Base-by-base conservation (phyloP, 2,113 vertebrate genomes). In the Grammomys surdaster region DNA sequence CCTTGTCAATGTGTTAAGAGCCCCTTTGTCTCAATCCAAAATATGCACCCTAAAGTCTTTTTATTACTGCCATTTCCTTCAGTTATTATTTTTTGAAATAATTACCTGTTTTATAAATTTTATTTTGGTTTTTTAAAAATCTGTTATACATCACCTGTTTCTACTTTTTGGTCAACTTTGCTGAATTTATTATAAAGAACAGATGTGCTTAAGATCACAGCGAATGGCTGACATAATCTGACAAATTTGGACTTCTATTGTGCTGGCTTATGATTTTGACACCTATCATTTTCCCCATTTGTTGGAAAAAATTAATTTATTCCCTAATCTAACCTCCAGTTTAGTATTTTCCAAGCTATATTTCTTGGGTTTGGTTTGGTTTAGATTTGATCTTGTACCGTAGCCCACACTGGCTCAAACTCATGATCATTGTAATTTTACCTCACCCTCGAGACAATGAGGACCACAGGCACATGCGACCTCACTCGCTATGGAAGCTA, bases 81-180 rank as follows among this genome's bases (percentile, higher is more conserved):
- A 82, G 56, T 43, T 43, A 84, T 40, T 84, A 43, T 17, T 84
- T 81, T 84, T 63, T 17, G n/a, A 84, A 63, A 63, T 84, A 14
- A 43, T 82, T 63, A 13, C 31, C n/a, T 7, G 11, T 82, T 82
- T 82, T 60, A 82, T 60, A 60, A 40, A 84, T 43, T 63, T 75
- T 58, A 48, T 48, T 51, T 93, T 75, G 22, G n/a, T 70, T 90
- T 81, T 54, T 89, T 67, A 14, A 4, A 5, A 67, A 12, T 46
- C 87, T 3, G 8, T 92, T 63, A 19, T 63, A 28, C 63, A 40
- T 75, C 26, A 81, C 33, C 43, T 82, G n/a, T 76, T 91, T 89
- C 89, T n/a, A 92, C 58, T n/a, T 77, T 67, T 85, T 88, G 69
- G 73, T 85, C 92, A 93, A 73, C 40, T 91, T 84, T 84, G 80